Evolutionary conservation across 2,797 vertebrate species (phyloP), one percentile per base, ranked within the genome.

Genomic region (Acrossocheilus fasciatus): DNA sequence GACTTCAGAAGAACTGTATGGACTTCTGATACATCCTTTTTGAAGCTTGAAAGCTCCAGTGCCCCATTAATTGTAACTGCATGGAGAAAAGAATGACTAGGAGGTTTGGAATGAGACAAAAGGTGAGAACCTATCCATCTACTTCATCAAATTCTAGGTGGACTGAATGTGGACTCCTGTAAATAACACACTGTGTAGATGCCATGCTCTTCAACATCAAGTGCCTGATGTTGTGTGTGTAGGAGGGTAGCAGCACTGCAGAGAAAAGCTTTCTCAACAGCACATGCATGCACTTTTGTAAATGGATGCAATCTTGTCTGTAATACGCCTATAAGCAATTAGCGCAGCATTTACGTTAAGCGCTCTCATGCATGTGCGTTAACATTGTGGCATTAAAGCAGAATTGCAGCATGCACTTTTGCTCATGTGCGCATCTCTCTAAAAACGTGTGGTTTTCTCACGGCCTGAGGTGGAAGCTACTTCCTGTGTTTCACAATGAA

Each of bases 401-500:
- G 47, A 81, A 57, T 9, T 50, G 45, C 77, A 70, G 76, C 66
- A 34, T 50, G 54, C 34, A 34, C 45, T 54, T 84, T 30, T 43
- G 66, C 43, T 17, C 57, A 54, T 86, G 11, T 88, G 84, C 14
- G 41, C 81, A 74, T 76, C 18, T 86, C 59, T 87, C 36, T 52
- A 41, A 57, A 43, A 84, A 69, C 70, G 39, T 39, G 81, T 90
- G 81, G 68, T 45, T 81, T 75, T 84, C 66, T 76, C 75, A 70
- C 36, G 81, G 73, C 74, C 73, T 41, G 34, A 50, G 74, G 86
- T 76, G 59, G 39, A 69, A 45, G 77, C 45, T 82, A 82, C 81
- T 87, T 78, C 73, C 85, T 87, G 77, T 84, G 68, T 59, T 52
- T 79, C 54, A 72, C 79, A 43, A 62, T 70, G 86, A 81, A 52